phyloP scores from a whole-genome alignment of 2,888 invertebrate genomes.

The Catocala fraxini region DNA sequence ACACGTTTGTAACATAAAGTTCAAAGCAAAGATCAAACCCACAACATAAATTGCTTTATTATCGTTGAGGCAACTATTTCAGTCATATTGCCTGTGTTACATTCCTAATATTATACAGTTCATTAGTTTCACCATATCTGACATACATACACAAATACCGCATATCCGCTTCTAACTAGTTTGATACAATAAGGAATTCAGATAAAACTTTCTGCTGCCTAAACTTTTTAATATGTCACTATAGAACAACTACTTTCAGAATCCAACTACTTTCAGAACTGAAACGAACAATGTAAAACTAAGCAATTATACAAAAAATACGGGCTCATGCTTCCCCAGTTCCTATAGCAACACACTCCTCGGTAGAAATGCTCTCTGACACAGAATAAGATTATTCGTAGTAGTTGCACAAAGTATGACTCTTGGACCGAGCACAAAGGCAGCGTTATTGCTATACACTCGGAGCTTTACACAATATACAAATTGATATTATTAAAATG shows the following conservation, averaged over 20 bases:
- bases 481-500: slow-evolving; percentile 48
- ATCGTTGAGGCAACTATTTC: too few relatives aligned
- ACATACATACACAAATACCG: too few relatives aligned
- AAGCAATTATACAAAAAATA: slow-evolving; percentile 15
- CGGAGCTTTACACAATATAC: slow-evolving; percentile 22
- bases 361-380: slow-evolving; percentile 34
- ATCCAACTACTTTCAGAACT: too few relatives aligned
- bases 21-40: too few relatives aligned
- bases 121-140: too few relatives aligned
- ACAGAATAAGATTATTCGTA: slow-evolving; percentile 65
- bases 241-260: too few relatives aligned
- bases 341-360: slow-evolving; percentile 27
- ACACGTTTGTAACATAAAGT: too few relatives aligned
- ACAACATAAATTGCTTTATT: too few relatives aligned
- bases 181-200: not conserved
- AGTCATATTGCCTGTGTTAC: too few relatives aligned
- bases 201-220: not conserved
- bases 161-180: too few relatives aligned
- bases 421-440: slow-evolving; percentile 55
- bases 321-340: not conserved
- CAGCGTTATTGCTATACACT: slow-evolving; percentile 38
- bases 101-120: too few relatives aligned
- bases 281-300: slow-evolving; percentile 6
- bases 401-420: slow-evolving; percentile 51
- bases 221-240: not conserved